Evolutionary conservation across 2,113 vertebrate genomes (phyloP).

Genomic region (Centrocercus urophasianus): DNA sequence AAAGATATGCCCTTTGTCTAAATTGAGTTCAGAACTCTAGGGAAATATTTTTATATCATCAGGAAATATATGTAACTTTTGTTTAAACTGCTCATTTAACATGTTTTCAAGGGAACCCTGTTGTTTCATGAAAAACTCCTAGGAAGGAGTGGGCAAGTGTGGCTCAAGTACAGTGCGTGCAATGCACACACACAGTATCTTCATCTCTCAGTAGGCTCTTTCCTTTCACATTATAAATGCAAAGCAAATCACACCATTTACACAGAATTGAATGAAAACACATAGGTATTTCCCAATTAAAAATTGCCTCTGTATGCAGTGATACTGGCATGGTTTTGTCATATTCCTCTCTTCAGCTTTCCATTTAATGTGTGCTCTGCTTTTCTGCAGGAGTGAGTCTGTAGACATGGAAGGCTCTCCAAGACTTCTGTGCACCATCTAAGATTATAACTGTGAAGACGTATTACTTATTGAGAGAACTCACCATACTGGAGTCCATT

Average conservation of each 20-base stretch:
- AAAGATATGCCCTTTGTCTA: background rate
- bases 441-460: background rate
- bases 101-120: background rate
- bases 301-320: background rate
- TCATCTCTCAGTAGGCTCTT: background rate
- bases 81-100: background rate
- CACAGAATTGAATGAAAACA: too few relatives aligned
- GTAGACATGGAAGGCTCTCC: background rate
- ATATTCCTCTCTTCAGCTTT: background rate
- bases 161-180: background rate
- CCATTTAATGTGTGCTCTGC: background rate
- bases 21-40: background rate
- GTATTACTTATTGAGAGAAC: background rate
- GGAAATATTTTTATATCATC: background rate
- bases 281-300: too few relatives aligned
- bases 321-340: background rate
- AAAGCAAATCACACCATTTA: background rate
- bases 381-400: background rate
- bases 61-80: background rate
- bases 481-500: rapidly evolving
- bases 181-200: background rate
- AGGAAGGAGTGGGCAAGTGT: background rate
- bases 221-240: background rate
- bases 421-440: background rate
- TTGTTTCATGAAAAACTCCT: background rate